A percentile compares a stretch with the other conserved stretches of the same genome.
These are phyloP conservation scores for Ophioninae sp. DNA, from an alignment of 2,888 invertebrate species.

Conservation along the genomic window DNA sequence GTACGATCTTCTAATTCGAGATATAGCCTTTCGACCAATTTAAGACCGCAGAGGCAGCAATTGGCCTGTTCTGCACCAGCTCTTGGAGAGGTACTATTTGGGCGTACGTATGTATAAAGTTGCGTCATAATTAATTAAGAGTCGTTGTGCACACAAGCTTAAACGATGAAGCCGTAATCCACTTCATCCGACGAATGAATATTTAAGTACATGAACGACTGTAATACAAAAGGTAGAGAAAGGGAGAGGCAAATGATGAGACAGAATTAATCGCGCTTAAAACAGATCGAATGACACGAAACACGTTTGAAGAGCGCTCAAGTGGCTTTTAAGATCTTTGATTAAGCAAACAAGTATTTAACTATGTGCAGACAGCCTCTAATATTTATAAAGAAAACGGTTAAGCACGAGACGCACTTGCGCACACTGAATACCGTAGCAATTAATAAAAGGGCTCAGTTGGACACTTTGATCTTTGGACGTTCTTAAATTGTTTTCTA, in stretches of 20 bases:
- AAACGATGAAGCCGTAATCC: slow-evolving; percentile 7
- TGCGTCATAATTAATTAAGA: slow-evolving; percentile 58
- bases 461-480: too few species aligned
- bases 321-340: background rate
- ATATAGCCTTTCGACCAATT: background rate
- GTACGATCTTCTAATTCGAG: background rate
- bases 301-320: background rate
- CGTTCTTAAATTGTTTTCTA: too few species aligned
- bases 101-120: slow-evolving; percentile 35
- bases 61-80: background rate
- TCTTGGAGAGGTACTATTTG: slow-evolving; percentile 14
- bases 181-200: slow-evolving; percentile 11
- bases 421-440: too few species aligned
- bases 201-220: background rate
- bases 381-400: background rate
- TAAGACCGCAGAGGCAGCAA: slow-evolving; percentile 7
- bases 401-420: too few species aligned
- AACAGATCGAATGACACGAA: too few species aligned
- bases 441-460: too few species aligned
- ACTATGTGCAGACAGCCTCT: background rate
- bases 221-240: background rate
- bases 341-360: background rate
- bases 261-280: too few species aligned
- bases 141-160: slow-evolving; percentile 26
- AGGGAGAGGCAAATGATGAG: background rate